A percentile compares a stretch with the other conserved stretches of the same genome.
phyloP scores from a whole-genome alignment of 2,888 invertebrate species.

The Gonocerus acuteangulatus region DNA sequence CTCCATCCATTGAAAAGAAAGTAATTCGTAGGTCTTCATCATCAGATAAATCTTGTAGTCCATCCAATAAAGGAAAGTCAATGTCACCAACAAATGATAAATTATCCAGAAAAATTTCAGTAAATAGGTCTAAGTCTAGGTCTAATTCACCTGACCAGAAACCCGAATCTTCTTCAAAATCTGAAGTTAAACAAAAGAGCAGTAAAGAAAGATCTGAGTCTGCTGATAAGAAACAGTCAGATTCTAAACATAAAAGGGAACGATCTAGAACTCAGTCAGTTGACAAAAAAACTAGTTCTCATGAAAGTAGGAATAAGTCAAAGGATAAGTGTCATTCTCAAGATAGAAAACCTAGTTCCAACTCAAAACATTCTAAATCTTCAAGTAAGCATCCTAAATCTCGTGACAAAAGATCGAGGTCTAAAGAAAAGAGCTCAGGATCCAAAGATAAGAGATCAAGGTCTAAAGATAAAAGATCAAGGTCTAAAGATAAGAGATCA shows the following conservation, averaged over 20 bases:
- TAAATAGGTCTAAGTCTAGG: not conserved
- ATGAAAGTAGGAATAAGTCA: slow-evolving; percentile 8
- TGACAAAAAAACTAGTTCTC: slow-evolving; percentile 10
- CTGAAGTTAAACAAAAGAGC: not conserved
- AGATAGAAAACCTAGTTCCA: slow-evolving; percentile 2
- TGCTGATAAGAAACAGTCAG: not conserved
- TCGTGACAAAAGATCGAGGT: slow-evolving; percentile 12
- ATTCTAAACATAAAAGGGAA: slow-evolving; percentile 4
- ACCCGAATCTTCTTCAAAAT: not conserved
- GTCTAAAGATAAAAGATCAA: slow-evolving; percentile 9
- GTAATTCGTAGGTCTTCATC: too few species aligned
- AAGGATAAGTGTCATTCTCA: not conserved
- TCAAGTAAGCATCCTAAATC: slow-evolving; percentile 7
- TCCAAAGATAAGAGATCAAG: not conserved
- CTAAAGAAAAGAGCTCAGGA: not conserved
- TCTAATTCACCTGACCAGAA: not conserved
- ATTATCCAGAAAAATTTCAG: too few species aligned
- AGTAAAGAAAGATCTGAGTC: not conserved
- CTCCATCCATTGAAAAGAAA: too few species aligned
- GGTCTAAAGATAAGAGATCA: not conserved
- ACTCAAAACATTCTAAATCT: not conserved
- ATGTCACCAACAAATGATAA: too few species aligned
- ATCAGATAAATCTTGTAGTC: too few species aligned
- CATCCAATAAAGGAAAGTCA: too few species aligned
- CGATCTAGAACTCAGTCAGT: slow-evolving; percentile 5